Evolutionary conservation across 2,113 vertebrate species (phyloP).

Genomic region (Pipa parva): DNA sequence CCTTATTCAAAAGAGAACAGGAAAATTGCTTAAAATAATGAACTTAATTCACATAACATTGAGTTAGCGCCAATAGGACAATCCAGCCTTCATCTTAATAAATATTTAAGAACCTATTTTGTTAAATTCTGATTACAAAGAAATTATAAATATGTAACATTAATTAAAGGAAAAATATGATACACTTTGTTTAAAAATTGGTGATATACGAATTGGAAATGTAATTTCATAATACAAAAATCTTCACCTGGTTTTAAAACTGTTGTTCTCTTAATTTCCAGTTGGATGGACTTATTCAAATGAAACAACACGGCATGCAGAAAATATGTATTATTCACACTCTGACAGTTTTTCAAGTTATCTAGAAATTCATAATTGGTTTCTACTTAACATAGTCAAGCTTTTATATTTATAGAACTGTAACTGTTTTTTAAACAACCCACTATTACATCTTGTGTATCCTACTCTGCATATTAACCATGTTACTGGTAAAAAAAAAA

Average conservation of each 20-base stretch:
- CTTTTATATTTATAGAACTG: background rate
- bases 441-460: too few species aligned
- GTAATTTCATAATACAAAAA: background rate
- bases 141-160: too few species aligned
- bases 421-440: too few species aligned
- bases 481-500: too few species aligned
- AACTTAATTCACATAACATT: background rate
- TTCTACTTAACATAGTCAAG: slow-evolving; percentile 3
- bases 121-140: background rate
- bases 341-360: slow-evolving; percentile 14
- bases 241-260: slow-evolving; percentile 3
- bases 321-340: slow-evolving; percentile 28
- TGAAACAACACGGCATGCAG: slow-evolving; percentile 25
- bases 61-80: background rate
- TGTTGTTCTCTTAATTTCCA: slow-evolving; percentile 24
- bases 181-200: too few species aligned
- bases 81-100: background rate
- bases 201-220: too few species aligned
- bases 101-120: background rate
- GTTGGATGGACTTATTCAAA: slow-evolving; percentile 17
- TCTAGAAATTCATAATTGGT: slow-evolving; percentile 24
- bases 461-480: too few species aligned
- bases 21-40: background rate
- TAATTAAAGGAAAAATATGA: too few species aligned
- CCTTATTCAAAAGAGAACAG: background rate